Evolutionary conservation across 2,888 invertebrate species (phyloP).

Genomic region (Drosophila mimica): DNA sequence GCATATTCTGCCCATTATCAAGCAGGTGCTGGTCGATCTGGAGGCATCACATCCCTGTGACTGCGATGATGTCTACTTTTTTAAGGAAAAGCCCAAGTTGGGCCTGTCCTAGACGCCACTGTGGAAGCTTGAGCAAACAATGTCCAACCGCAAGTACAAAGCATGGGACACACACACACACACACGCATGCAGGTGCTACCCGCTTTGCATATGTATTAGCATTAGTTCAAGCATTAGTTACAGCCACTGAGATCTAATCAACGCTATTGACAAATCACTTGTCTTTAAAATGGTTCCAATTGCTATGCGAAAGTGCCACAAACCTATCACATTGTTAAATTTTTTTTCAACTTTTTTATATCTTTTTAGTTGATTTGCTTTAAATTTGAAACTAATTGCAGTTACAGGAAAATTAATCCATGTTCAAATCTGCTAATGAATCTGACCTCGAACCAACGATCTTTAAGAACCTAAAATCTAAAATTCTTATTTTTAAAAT

Average conservation of each 20-base stretch:
- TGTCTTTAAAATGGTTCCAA: constrained; percentile 1
- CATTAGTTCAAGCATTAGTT: constrained; percentile 7
- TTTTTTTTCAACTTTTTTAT: constrained; percentile 7
- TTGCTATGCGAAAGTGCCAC: constrained; percentile 6
- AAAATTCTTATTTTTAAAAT: not conserved
- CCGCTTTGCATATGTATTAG: constrained; percentile 4
- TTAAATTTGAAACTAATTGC: not conserved
- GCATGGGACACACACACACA: constrained; percentile 8
- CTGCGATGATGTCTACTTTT: constrained; percentile 68
- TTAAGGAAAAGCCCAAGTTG: constrained; percentile 69
- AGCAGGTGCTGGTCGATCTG: constrained; percentile 83
- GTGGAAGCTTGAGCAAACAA: constrained; percentile 5
- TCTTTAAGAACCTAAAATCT: not conserved
- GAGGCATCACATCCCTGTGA: constrained; percentile 52
- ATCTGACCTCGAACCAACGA: not conserved
- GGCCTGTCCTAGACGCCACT: constrained; percentile 58
- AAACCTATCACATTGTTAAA: constrained; percentile 1
- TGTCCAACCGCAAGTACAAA: constrained; percentile 21
- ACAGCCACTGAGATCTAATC: constrained; percentile 19
- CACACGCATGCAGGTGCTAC: not conserved
- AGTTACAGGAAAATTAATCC: not conserved
- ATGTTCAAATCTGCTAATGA: not conserved
- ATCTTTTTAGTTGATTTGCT: not conserved
- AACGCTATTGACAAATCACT: constrained; percentile 11
- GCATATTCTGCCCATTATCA: constrained; percentile 89